Evolutionary conservation across 2,113 vertebrate species (phyloP).

Genomic region (Mus pahari): DNA sequence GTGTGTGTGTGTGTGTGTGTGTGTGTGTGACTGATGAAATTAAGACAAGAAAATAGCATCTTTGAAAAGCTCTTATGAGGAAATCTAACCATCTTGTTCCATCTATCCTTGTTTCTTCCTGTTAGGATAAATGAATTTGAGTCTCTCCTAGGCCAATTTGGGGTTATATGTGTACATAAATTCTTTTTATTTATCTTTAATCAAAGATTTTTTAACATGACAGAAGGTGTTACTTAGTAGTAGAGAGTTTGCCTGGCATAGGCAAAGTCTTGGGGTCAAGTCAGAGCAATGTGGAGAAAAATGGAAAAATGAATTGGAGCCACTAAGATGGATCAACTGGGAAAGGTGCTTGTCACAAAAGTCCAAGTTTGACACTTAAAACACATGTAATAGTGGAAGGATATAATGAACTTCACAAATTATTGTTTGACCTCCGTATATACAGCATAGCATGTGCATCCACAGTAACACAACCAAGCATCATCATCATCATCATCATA

Average conservation of each 20-base stretch:
- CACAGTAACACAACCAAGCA: neutral
- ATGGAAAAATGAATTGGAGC: neutral
- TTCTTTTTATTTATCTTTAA: neutral
- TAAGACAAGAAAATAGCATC: neutral
- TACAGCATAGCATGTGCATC: neutral
- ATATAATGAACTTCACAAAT: neutral
- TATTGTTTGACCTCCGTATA: neutral
- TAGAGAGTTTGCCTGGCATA: neutral
- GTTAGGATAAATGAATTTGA: neutral
- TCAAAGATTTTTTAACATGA: neutral
- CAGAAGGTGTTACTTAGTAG: neutral
- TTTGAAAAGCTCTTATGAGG: neutral
- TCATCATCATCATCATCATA: neutral
- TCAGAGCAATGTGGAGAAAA: neutral
- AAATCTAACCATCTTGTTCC: neutral
- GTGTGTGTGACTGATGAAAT: neutral
- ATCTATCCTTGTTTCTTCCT: neutral
- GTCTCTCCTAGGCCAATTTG: neutral
- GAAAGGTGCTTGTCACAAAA: neutral
- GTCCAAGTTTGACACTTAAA: neutral
- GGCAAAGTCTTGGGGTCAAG: neutral
- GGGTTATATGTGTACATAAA: neutral
- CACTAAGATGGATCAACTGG: neutral
- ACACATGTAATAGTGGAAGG: neutral
- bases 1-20: no score